Percentiles rank a stretch among this genome's conserved stretches.
phyloP scores from a whole-genome alignment of 2,797 vertebrate genomes.

The Orientallactaga sibirica region DNA sequence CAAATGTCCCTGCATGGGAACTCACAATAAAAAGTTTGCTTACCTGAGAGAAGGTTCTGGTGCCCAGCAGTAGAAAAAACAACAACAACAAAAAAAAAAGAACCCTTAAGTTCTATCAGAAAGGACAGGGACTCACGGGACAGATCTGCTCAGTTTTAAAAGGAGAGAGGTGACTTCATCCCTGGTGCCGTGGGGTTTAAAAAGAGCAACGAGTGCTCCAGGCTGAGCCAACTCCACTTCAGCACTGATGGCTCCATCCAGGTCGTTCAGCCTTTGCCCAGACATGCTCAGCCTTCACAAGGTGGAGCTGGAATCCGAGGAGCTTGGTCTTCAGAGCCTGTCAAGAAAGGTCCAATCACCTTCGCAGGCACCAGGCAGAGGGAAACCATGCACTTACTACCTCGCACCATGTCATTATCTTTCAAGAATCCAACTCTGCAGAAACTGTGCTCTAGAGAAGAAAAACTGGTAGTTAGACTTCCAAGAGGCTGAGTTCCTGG shows the following conservation, averaged over 20 bases:
- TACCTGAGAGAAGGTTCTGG: conserved; percentile 70
- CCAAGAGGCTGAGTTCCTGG: rapidly evolving
- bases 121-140: conserved; percentile 45
- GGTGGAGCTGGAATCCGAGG: conserved; percentile 85
- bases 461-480: conserved; percentile 38
- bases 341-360: conserved; percentile 69
- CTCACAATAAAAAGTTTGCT: conserved; percentile 48
- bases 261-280: conserved; percentile 89
- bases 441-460: conserved; percentile 27
- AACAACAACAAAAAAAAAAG: background rate
- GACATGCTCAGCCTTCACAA: conserved; percentile 87
- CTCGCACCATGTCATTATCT: conserved; percentile 82
- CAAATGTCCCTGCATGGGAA: background rate
- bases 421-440: conserved; percentile 59
- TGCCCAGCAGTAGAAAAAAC: background rate
- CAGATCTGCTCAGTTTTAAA: conserved; percentile 74
- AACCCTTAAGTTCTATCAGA: conserved; percentile 39
- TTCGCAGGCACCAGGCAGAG: conserved; percentile 64
- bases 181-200: conserved; percentile 71
- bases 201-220: conserved; percentile 78
- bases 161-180: conserved; percentile 81
- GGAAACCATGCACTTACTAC: conserved; percentile 71
- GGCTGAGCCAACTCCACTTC: conserved; percentile 75
- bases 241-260: conserved; percentile 80
- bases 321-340: conserved; percentile 84